These are phyloP conservation scores for Hoplodrina blanda DNA, from an alignment of 2,888 invertebrate genomes.

Conservation along the genomic window DNA sequence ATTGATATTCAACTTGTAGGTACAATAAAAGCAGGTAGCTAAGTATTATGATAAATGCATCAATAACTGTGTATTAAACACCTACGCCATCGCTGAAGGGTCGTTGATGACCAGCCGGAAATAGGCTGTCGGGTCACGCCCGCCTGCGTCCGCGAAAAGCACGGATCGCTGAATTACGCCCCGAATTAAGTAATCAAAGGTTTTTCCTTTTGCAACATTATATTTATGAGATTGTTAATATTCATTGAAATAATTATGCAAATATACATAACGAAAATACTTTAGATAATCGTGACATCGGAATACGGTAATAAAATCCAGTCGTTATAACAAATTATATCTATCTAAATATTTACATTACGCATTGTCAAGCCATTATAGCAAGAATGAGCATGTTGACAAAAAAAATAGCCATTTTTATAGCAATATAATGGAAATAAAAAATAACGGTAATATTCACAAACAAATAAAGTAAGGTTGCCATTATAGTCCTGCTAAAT, in stretches of 20 bases:
- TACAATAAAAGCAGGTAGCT: neutral
- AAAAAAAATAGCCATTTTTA: conserved; percentile 13
- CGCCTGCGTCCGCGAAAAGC: conserved; percentile 9
- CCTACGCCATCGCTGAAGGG: conserved; percentile 10
- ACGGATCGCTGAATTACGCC: conserved; percentile 27
- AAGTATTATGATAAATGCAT: conserved; percentile 1
- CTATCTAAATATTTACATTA: conserved; percentile 1
- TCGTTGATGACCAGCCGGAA: conserved; percentile 43
- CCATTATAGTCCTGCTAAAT: conserved; percentile 18
- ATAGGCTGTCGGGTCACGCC: conserved; percentile 32
- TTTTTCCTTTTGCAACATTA: conserved; percentile 18
- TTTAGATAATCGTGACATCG: neutral
- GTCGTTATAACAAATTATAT: conserved; percentile 1
- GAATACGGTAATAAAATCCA: neutral
- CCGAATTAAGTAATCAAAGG: conserved; percentile 42
- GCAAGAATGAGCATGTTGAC: conserved; percentile 14
- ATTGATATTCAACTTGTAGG: neutral
- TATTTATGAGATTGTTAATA: conserved; percentile 1
- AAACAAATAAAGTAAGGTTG: conserved; percentile 19
- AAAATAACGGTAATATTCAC: conserved; percentile 14
- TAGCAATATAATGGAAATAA: conserved; percentile 24
- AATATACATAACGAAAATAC: neutral
- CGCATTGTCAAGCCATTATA: conserved; percentile 9
- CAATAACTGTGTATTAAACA: conserved; percentile 1
- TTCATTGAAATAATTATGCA: neutral